Percentiles rank a stretch among this genome's conserved stretches.
Evolutionary conservation across 2,888 invertebrate species (phyloP).

Genomic region (Ceraclea dissimilis): DNA sequence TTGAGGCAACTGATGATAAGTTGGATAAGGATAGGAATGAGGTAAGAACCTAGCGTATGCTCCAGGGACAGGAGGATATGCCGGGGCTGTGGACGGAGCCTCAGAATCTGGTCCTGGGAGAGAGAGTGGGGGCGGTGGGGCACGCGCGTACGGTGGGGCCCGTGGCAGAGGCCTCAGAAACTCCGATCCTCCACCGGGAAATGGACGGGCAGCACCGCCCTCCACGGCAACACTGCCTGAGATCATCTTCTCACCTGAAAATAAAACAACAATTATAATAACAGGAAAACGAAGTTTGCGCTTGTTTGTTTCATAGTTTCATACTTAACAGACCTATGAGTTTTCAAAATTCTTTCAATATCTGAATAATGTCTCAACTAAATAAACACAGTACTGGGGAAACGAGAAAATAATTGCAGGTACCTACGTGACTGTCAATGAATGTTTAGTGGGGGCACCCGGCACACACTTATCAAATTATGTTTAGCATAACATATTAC

Average conservation of each 20-base stretch:
- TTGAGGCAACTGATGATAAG: constrained; percentile 37
- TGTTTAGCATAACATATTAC: no score
- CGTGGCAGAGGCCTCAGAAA: constrained; percentile 61
- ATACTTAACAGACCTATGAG: no score
- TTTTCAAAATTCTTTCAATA: neutral
- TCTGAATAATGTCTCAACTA: no score
- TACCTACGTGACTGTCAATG: no score
- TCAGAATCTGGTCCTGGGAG: constrained; percentile 31
- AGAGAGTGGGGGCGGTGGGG: constrained; percentile 34
- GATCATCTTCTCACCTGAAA: constrained; percentile 57
- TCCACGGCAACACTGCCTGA: constrained; percentile 60
- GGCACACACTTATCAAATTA: no score
- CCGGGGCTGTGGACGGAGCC: constrained; percentile 31
- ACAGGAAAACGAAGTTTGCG: no score
- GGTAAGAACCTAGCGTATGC: constrained; percentile 41
- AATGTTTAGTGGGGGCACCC: no score
- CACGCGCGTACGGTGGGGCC: constrained; percentile 47
- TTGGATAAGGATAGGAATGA: constrained; percentile 34
- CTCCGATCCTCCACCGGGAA: constrained; percentile 51
- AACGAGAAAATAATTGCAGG: no score
- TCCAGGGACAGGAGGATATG: constrained; percentile 35
- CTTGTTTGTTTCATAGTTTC: no score
- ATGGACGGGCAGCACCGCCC: constrained; percentile 52
- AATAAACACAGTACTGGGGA: no score
- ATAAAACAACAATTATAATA: no score